Evolutionary conservation across 2,797 vertebrate genomes (phyloP), one percentile per base, ranked within the genome.

Genomic region (Notamacropus eugenii): DNA sequence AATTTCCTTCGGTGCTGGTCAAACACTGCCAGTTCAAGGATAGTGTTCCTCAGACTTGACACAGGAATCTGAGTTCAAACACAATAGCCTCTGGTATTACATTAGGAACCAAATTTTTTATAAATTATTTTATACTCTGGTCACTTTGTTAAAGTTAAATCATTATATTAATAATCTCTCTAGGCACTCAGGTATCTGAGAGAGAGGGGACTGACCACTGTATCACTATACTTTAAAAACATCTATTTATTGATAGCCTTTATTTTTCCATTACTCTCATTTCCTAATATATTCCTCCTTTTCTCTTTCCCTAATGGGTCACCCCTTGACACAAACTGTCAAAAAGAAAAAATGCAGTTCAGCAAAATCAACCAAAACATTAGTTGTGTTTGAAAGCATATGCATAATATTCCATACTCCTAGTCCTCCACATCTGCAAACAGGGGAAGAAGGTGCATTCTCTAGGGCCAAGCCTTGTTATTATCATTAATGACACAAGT

Each of bases 1-100:
- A 99, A 99, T 97, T 98, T 98, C 94, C 97, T 97, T 96, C 97
- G 96, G 95, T 98, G 98, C 95, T 98, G 98, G 98, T 99, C 98
- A 96, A 98, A 98, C 29, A 98, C 95, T 27, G 97, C 97, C 46
- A 98, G 92, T 95, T 98, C 98, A 96, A 98, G 93, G 55, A 98
- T 67, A 0, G 98, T 97, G 92, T 97, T 96, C 90, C 98, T 96
- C 57, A 96, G 95, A 55, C 97, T 98, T 95, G 98, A 98, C 12
- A 98, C 93, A 54, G 98, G 98, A 59, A 98, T 97, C 98, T 99
- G 93, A 13, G 93, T 56, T 67, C 95, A 94, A 94, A 96, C 27
- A 92, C 93, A 96, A 74, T 19, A 40, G 19, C 5, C 67, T 2
- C 67, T 1, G n/a, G 67, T 82, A 24, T 82, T 82, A 95, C 22